Evolutionary conservation across 1,140 invertebrate species (phyloP).

Genomic region (Aphaenogaster floridana): DNA sequence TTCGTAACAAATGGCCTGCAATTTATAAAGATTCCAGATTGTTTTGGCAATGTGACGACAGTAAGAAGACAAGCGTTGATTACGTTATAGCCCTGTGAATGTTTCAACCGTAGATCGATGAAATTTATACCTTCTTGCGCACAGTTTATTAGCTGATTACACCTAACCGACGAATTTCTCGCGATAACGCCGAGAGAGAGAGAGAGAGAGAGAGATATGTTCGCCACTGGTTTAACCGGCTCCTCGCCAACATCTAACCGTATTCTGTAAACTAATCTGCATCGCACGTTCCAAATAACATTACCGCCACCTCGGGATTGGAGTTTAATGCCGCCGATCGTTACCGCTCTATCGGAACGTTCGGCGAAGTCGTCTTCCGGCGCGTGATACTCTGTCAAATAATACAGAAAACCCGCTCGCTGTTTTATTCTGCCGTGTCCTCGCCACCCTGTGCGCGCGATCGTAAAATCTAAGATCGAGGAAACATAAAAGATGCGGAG

Average conservation of each 20-base stretch:
- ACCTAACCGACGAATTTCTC: conserved; percentile 29
- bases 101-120: conserved; percentile 17
- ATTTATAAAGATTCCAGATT: conserved; percentile 52
- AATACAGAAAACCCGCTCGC: neutral
- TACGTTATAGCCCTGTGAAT: neutral
- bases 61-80: conserved; percentile 56
- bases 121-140: conserved; percentile 48
- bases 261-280: conserved; percentile 33
- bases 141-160: conserved; percentile 51
- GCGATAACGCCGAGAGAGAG: conserved; percentile 11
- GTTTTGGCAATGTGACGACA: conserved; percentile 55
- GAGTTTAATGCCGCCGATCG: conserved; percentile 32
- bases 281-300: conserved; percentile 21
- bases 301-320: conserved; percentile 33
- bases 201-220: neutral
- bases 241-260: conserved; percentile 7
- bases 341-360: neutral
- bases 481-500: conserved; percentile 45
- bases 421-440: conserved; percentile 14
- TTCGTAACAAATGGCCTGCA: conserved; percentile 21
- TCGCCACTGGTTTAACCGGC: conserved; percentile 2
- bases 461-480: conserved; percentile 66
- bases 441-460: neutral
- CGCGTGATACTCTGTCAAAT: conserved; percentile 7
- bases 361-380: neutral